These are phyloP conservation scores for Coenonympha arcania DNA, from an alignment of 2,888 invertebrate species.

Conservation along the genomic window DNA sequence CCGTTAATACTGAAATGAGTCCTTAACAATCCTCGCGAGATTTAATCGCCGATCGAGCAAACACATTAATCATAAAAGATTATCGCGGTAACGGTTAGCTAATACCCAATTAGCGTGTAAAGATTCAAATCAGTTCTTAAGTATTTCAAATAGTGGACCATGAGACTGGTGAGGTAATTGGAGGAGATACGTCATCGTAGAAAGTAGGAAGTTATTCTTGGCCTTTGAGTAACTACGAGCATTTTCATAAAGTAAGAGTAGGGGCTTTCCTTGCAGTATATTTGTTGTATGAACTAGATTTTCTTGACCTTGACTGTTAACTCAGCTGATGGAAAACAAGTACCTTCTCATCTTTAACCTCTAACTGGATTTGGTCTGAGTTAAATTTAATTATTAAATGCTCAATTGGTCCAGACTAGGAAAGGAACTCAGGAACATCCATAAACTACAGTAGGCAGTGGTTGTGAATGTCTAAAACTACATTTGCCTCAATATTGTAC, in stretches of 20 bases:
- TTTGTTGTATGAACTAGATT: not conserved
- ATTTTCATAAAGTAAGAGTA: not conserved
- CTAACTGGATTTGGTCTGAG: no score
- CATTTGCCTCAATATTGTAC: no score
- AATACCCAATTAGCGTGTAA: conserved; percentile 29
- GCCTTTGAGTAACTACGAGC: conserved; percentile 1
- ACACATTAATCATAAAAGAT: conserved; percentile 58
- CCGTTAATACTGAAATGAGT: conserved; percentile 48
- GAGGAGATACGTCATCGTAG: conserved; percentile 19
- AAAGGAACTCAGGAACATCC: no score
- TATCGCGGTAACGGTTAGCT: conserved; percentile 37
- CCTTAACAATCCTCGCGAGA: conserved; percentile 44
- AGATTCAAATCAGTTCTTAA: conserved; percentile 41
- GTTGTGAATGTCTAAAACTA: no score
- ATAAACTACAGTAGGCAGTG: no score
- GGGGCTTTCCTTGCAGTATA: not conserved
- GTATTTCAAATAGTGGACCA: conserved; percentile 43
- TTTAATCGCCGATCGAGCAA: conserved; percentile 45
- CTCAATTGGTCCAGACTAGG: no score
- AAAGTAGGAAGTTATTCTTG: conserved; percentile 21
- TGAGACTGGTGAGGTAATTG: conserved; percentile 24
- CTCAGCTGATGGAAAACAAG: no score
- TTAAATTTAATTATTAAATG: no score
- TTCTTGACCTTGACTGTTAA: no score
- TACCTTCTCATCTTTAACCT: no score